Evolutionary conservation across 2,888 invertebrate species (phyloP).

Genomic region (Opisthograptis luteolata): DNA sequence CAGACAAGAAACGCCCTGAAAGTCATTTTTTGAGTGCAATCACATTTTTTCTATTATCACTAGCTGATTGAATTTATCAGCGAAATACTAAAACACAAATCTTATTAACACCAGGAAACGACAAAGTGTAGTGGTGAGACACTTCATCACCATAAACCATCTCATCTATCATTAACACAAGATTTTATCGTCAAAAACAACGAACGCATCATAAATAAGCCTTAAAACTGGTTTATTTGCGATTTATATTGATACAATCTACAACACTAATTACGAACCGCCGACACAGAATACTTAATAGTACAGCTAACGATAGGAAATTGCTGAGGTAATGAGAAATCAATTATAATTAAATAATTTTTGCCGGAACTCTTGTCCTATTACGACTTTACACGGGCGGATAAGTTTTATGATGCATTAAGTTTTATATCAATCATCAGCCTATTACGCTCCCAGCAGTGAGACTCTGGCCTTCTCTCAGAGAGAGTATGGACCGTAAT

Average conservation of each 20-base stretch:
- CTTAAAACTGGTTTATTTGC: conserved; percentile 14
- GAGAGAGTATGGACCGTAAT: too few species aligned
- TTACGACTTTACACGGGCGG: background rate
- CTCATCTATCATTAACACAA: conserved; percentile 3
- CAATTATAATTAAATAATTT: conserved; percentile 4
- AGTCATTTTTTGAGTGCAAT: too few species aligned
- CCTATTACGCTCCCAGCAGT: too few species aligned
- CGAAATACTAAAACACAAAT: too few species aligned
- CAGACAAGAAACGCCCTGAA: too few species aligned
- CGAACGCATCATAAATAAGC: conserved; percentile 9
- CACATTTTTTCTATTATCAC: too few species aligned
- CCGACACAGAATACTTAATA: conserved; percentile 3
- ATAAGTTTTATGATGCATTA: too few species aligned
- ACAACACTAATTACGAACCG: conserved; percentile 4
- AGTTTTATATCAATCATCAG: too few species aligned
- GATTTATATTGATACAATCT: conserved; percentile 14
- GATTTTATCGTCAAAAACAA: conserved; percentile 7
- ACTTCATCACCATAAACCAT: conserved; percentile 21
- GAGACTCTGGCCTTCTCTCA: too few species aligned
- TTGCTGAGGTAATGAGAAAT: background rate
- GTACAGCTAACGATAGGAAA: too few species aligned
- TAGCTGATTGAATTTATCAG: too few species aligned
- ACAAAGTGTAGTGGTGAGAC: conserved; percentile 3
- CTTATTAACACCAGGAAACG: conserved; percentile 3
- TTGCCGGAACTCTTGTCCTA: background rate